Evolutionary conservation across 2,113 vertebrate species (phyloP).

Genomic region (Brienomyrus longianalis): DNA sequence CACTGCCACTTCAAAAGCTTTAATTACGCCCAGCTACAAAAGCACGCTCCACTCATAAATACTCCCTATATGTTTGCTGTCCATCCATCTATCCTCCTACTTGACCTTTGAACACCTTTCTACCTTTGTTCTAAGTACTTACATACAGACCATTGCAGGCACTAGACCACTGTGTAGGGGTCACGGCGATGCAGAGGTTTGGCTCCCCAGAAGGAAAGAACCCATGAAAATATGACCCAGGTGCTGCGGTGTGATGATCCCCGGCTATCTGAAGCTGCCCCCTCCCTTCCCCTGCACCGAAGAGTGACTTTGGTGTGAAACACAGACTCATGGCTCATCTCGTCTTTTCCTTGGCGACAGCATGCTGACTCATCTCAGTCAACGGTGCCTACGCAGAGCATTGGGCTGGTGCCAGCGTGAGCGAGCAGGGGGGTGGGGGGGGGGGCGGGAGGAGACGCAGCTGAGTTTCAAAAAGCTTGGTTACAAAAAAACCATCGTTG

Average conservation of each 20-base stretch:
- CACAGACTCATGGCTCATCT: neutral
- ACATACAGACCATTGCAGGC: neutral
- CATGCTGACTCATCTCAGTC: slow-evolving; percentile 62
- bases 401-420: neutral
- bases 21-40: neutral
- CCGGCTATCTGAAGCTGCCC: neutral
- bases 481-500: slow-evolving; percentile 44
- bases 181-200: neutral
- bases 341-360: slow-evolving; percentile 25
- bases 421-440: neutral
- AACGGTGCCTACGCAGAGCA: slow-evolving; percentile 46
- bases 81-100: neutral
- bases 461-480: slow-evolving; percentile 4
- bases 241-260: too few species aligned
- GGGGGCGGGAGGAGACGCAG: neutral
- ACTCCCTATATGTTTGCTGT: neutral
- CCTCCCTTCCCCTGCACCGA: neutral
- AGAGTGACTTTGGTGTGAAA: neutral
- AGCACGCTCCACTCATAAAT: neutral
- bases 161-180: neutral
- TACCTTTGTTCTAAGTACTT: neutral
- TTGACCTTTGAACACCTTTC: neutral
- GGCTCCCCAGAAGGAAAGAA: neutral
- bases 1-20: neutral
- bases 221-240: neutral